These are phyloP conservation scores for Hydroisotoma schaefferi DNA, from an alignment of 2,888 invertebrate species.

Conservation along the genomic window DNA sequence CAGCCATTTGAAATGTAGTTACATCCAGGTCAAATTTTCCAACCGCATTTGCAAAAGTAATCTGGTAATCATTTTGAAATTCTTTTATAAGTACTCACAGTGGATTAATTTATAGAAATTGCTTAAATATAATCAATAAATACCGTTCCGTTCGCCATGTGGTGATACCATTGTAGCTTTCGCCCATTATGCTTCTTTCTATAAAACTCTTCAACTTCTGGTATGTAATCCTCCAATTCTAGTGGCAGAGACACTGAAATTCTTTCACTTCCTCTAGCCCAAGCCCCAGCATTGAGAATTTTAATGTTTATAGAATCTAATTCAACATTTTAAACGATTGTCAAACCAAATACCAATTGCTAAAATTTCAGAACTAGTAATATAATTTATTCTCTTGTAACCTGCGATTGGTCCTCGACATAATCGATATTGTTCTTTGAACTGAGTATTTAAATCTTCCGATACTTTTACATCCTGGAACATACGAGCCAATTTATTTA, in stretches of 20 bases:
- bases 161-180: conserved; percentile 97
- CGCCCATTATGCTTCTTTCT: conserved; percentile 95
- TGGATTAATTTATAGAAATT: background rate
- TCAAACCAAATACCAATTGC: background rate
- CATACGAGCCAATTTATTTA: conserved; percentile 97
- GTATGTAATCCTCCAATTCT: conserved; percentile 97
- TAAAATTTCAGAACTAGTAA: background rate
- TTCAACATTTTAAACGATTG: no score
- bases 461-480: conserved; percentile 97
- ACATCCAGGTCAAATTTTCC: conserved; percentile 97
- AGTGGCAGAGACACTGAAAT: conserved; percentile 93
- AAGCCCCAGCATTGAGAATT: conserved; percentile 97
- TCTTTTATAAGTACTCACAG: no score
- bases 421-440: conserved; percentile 69
- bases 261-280: conserved; percentile 92
- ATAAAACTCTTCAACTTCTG: conserved; percentile 98
- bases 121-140: conserved; percentile 42
- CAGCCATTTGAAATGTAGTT: conserved; percentile 99
- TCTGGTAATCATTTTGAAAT: conserved; percentile 57
- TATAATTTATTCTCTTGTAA: conserved; percentile 43
- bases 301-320: conserved; percentile 92
- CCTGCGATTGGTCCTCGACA: conserved; percentile 63
- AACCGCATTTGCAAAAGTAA: conserved; percentile 86
- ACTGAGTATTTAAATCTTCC: conserved; percentile 92
- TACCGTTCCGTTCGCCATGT: conserved; percentile 97